Conservation (phyloP, 2,888 invertebrate genomes). For the Harpalus rubripes region DNA sequence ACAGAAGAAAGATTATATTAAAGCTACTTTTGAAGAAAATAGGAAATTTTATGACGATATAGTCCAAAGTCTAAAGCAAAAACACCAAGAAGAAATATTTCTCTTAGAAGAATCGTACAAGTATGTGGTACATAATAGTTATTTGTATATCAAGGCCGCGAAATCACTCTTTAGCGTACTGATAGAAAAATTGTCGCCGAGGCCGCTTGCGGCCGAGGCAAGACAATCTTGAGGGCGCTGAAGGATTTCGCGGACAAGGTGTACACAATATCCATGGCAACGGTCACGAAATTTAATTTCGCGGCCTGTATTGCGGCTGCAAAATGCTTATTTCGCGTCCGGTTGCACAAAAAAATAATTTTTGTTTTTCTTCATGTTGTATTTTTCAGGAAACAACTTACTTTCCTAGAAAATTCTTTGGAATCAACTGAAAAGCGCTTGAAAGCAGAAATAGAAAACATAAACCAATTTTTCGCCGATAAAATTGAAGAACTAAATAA, state of each 20-base stretch:
- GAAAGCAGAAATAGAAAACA: constrained; percentile 80
- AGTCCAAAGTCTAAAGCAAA: constrained; percentile 79
- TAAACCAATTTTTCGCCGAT: constrained; percentile 78
- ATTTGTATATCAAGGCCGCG: too few relatives aligned
- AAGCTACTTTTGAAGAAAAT: constrained; percentile 71
- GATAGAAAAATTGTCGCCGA: too few relatives aligned
- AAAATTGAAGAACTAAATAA: constrained; percentile 76
- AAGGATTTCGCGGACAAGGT: too few relatives aligned
- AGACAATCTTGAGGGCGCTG: too few relatives aligned
- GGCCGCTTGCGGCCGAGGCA: too few relatives aligned
- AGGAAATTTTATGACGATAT: constrained; percentile 74
- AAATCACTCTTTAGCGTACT: too few relatives aligned
- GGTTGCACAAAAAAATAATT: too few relatives aligned
- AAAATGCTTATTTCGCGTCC: too few relatives aligned
- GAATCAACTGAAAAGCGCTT: constrained; percentile 81
- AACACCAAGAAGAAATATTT: constrained; percentile 82
- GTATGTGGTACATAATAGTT: constrained; percentile 75
- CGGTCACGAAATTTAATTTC: too few relatives aligned
- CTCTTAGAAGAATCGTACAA: constrained; percentile 83
- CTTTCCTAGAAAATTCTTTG: constrained; percentile 80
- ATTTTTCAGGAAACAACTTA: constrained; percentile 79
- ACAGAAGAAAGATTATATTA: constrained; percentile 76
- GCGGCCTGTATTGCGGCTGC: too few relatives aligned
- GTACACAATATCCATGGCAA: too few relatives aligned
- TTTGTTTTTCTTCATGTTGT: too few relatives aligned